Evolutionary conservation across 2,113 vertebrate species (phyloP).

Genomic region (Trogon melanurus): DNA sequence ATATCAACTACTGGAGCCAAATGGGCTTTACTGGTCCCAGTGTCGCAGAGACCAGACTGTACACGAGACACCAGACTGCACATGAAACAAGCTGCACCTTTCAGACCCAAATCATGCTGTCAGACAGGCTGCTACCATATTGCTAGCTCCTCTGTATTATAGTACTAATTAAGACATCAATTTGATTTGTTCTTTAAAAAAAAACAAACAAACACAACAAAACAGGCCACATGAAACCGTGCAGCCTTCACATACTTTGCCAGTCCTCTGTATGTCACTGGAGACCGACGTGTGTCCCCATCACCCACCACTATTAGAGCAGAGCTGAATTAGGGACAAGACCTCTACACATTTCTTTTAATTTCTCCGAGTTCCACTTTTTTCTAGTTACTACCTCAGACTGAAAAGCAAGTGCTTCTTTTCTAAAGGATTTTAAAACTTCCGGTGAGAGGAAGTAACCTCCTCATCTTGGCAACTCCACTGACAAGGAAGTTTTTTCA

Average conservation of each 20-base stretch:
- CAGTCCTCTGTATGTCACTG: neutral
- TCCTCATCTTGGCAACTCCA: too few species aligned
- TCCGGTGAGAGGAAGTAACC: neutral
- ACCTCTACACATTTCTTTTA: neutral
- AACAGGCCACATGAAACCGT: neutral
- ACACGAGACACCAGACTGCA: neutral
- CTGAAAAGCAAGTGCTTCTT: neutral
- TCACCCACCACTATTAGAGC: neutral
- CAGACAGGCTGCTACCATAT: neutral
- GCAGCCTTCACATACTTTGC: neutral
- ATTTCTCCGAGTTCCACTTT: neutral
- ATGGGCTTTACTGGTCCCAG: accelerated
- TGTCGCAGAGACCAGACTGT: neutral
- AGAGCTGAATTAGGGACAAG: neutral
- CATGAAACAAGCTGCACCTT: neutral
- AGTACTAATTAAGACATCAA: neutral
- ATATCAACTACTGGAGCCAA: neutral
- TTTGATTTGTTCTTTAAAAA: neutral
- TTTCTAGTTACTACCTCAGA: neutral
- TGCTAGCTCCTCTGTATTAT: neutral
- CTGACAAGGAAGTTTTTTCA: neutral
- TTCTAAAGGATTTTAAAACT: neutral
- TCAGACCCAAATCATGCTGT: neutral
- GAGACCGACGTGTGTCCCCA: neutral
- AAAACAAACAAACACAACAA: neutral